Evolutionary conservation across 2,888 invertebrate species (phyloP).

Genomic region (Pecten maximus): DNA sequence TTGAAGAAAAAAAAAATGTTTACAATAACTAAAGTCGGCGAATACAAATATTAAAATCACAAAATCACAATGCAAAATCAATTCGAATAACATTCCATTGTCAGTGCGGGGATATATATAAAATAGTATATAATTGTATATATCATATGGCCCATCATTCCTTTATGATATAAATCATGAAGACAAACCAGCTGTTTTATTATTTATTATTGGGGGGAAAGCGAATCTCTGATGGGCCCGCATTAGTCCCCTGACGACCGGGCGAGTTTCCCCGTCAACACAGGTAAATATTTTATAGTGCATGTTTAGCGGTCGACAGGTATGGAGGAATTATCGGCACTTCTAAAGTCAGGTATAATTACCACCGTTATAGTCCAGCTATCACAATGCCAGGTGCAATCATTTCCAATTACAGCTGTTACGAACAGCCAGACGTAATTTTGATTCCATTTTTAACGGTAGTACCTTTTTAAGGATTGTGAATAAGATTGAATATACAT

Average conservation of each 20-base stretch:
- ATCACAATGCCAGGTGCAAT: not conserved
- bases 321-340: not conserved
- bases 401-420: not conserved
- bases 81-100: not conserved
- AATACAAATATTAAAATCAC: constrained; percentile 6
- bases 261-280: not conserved
- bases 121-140: constrained; percentile 7
- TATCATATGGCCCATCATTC: not conserved
- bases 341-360: not conserved
- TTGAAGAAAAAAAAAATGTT: not conserved
- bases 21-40: not conserved
- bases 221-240: constrained; percentile 36
- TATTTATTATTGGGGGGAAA: constrained; percentile 7
- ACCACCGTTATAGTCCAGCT: not conserved
- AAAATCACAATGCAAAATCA: not conserved
- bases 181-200: constrained; percentile 22
- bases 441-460: not conserved
- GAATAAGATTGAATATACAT: not conserved
- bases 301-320: not conserved
- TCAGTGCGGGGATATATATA: not conserved
- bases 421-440: not conserved
- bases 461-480: not conserved
- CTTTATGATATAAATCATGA: not conserved
- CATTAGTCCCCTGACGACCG: not conserved
- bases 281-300: not conserved